Base-by-base conservation (phyloP, 2,888 invertebrate genomes). In the Drosophila lacicola region DNA sequence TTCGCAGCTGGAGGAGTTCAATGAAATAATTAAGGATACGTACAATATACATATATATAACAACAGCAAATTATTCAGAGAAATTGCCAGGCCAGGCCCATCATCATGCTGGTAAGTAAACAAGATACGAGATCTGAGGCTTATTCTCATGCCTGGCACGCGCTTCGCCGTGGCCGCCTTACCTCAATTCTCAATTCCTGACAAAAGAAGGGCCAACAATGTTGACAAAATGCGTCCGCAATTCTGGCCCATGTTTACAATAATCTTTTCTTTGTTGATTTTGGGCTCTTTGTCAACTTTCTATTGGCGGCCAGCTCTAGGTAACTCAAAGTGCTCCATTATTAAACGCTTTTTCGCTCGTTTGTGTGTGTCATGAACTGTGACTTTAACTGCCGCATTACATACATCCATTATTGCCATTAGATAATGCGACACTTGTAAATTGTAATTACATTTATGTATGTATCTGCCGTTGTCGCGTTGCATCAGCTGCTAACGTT, bases 11-110 rank as follows among this genome's bases (percentile, higher is more conserved):
- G 47, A 82, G 10, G 47, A 82, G 76, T 80, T 88, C 74, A 80
- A 85, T 70, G 64, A 67, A 63, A 80, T 74, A 88, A 78, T 76
- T 72, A 76, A 82, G 83, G 83, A 84, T 80, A 78, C 68, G 13
- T 25, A n/a, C 50, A 5, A 17, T 1, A 17, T n/a, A n/a, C n/a
- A 1, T 17, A 39, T 46, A 51, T 47, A 75, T 53, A 4, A 61
- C 9, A 44, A 49, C 46, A 37, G 44, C n/a, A 11, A 63, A 64
- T 50, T 57, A 50, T 14, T 19, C 44, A 63, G 61, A 62, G 67
- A 67, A 74, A 61, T 42, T 45, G 14, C n/a, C 47, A 29, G 8
- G 14, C 10, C 45, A 37, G 42, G 3, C 0, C 21, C 19, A 53
- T 60, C 36, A 76, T 50, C 47, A 76, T 78, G 78, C 39, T 78